phyloP scores from a whole-genome alignment of 2,888 invertebrate genomes.

The Euplagia quadripunctaria region DNA sequence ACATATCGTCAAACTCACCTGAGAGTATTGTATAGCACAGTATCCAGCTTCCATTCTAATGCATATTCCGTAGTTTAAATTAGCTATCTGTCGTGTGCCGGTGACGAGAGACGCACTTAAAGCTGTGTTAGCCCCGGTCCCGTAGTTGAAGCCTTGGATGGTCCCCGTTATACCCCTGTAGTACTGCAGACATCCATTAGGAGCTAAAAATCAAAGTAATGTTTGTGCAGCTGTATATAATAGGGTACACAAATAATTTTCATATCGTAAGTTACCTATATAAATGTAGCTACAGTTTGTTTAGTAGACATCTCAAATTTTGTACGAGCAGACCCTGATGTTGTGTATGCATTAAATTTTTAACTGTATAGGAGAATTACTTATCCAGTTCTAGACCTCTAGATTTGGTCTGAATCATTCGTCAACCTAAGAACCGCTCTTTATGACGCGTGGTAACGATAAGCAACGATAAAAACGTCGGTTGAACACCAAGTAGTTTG shows the following conservation, averaged over 20 bases:
- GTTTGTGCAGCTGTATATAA: background rate
- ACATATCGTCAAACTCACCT: constrained; percentile 60
- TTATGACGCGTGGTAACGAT: no score
- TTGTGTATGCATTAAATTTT: no score
- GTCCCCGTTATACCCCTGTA: constrained; percentile 88
- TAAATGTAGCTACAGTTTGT: background rate
- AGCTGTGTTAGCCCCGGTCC: constrained; percentile 87
- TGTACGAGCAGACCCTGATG: no score
- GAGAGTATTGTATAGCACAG: constrained; percentile 91
- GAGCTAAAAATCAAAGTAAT: constrained; percentile 84
- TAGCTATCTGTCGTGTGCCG: constrained; percentile 91
- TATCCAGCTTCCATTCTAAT: constrained; percentile 91
- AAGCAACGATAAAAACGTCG: no score
- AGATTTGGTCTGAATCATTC: no score
- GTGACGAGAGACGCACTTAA: constrained; percentile 85
- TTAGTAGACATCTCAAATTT: no score
- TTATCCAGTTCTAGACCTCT: no score
- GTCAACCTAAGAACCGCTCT: no score
- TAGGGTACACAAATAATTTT: background rate
- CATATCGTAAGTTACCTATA: background rate
- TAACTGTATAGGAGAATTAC: no score
- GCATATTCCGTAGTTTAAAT: constrained; percentile 92
- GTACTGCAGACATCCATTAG: constrained; percentile 93
- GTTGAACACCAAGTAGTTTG: no score
- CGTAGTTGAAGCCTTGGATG: constrained; percentile 93